phyloP scores from a whole-genome alignment of 2,797 vertebrate species.

The Threskiornis aethiopicus region DNA sequence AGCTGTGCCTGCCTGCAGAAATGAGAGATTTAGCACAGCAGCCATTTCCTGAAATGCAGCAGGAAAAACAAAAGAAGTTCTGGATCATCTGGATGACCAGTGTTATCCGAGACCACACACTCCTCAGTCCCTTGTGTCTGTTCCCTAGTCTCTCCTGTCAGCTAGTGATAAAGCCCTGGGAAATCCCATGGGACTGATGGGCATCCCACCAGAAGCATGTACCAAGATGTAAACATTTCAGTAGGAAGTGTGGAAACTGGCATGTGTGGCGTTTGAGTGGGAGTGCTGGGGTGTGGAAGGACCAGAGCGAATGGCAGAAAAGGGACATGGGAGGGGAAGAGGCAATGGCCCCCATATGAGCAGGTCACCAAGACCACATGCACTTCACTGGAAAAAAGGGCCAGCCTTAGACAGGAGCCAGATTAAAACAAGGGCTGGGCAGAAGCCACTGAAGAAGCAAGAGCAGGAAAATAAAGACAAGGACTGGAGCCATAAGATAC shows the following conservation, averaged over 20 bases:
- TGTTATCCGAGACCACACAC: background rate
- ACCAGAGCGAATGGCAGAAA: background rate
- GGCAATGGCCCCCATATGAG: background rate
- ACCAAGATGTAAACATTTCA: background rate
- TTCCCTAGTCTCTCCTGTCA: background rate
- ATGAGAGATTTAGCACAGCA: background rate
- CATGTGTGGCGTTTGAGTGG: accelerated
- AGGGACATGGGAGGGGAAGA: background rate
- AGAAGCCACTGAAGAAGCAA: background rate
- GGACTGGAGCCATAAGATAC: background rate
- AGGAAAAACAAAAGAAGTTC: background rate
- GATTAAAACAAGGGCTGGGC: background rate
- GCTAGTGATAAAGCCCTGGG: background rate
- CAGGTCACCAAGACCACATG: background rate
- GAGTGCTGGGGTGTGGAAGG: background rate
- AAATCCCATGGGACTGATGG: background rate
- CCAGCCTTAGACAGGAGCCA: background rate
- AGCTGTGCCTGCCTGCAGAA: background rate
- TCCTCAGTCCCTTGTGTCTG: background rate
- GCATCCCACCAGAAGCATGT: background rate
- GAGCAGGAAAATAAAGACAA: background rate
- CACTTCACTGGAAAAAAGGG: background rate
- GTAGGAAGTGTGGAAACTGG: background rate
- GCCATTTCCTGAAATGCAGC: background rate
- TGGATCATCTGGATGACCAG: background rate